Conservation (phyloP, 37 sponge, comb jelly and placozoan species). For the Bolinopsis microptera region DNA sequence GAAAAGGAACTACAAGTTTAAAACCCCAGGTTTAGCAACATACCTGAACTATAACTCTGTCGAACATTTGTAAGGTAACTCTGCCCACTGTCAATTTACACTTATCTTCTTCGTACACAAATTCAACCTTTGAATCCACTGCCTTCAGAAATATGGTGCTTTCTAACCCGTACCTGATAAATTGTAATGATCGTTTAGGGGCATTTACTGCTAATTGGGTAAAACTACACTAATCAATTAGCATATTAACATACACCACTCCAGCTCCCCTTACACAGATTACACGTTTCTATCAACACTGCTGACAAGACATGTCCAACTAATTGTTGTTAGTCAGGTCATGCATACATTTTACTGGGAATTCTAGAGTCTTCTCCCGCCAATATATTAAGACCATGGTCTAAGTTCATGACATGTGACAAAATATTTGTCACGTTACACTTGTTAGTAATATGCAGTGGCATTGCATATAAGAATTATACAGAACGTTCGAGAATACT, state of each 20-base stretch:
- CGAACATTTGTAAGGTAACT: constrained; percentile 74
- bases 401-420: too few species aligned
- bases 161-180: constrained; percentile 89
- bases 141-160: constrained; percentile 75
- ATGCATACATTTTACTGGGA: not conserved
- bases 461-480: too few species aligned
- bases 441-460: too few species aligned
- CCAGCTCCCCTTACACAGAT: too few species aligned
- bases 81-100: constrained; percentile 54
- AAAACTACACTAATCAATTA: not conserved
- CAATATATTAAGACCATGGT: too few species aligned
- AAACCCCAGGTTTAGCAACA: too few species aligned
- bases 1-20: too few species aligned
- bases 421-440: too few species aligned
- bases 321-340: not conserved
- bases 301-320: not conserved
- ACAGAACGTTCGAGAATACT: too few species aligned
- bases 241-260: too few species aligned
- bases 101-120: constrained; percentile 62
- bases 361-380: not conserved
- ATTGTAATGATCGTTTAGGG: constrained; percentile 66
- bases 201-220: not conserved
- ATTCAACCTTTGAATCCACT: not conserved
- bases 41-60: constrained; percentile 77
- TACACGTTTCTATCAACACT: not conserved